Evolutionary conservation across 2,797 vertebrate genomes (phyloP), one percentile per base, ranked within the genome.

Genomic region (Enteromius fasciolatus): DNA sequence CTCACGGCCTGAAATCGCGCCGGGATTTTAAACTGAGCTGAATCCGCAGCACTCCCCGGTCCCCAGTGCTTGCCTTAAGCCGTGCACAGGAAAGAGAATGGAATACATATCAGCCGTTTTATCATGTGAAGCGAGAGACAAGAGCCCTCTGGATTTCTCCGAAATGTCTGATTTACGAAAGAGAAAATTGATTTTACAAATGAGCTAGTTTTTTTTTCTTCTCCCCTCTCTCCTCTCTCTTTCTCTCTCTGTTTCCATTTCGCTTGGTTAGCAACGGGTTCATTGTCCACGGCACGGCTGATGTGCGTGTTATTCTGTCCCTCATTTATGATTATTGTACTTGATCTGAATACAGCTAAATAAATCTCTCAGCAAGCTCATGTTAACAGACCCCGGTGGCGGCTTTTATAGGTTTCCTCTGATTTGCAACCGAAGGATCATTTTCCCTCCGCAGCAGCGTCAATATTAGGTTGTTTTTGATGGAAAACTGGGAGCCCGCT

Each of bases 351-450:
- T 78, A 67, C 76, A 84, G 69, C 79, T 52, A 85, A 84, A 87
- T 88, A 88, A 86, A 89, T 89, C 88, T 89, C 76, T 86, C 84
- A 80, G 86, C 83, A 80, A 68, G 77, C 80, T 84, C 75, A 25
- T 80, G 78, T 86, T 88, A 85, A 86, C 78, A 83, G 81, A 70
- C 72, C 84, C 86, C 81, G 31, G 63, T 83, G 85, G 85, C 67
- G 82, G 69, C 64, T 84, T 86, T 85, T 81, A 66, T 81, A 80
- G 64, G 79, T 83, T 87, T 87, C 57, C 80, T 82, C 52, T 14
- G 67, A 80, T 85, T 80, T 85, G 63, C 72, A 81, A 82, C 72
- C 39, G 14, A 76, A 76, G 80, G 81, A 80, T 79, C 48, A 31
- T 81, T 84, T 83, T 81, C 36, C 66, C 36, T 86, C 59, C n/a